A percentile compares a stretch with the other conserved stretches of the same genome.
Conservation (phyloP, 2,888 invertebrate genomes). For the Sesia bembeciformis region DNA sequence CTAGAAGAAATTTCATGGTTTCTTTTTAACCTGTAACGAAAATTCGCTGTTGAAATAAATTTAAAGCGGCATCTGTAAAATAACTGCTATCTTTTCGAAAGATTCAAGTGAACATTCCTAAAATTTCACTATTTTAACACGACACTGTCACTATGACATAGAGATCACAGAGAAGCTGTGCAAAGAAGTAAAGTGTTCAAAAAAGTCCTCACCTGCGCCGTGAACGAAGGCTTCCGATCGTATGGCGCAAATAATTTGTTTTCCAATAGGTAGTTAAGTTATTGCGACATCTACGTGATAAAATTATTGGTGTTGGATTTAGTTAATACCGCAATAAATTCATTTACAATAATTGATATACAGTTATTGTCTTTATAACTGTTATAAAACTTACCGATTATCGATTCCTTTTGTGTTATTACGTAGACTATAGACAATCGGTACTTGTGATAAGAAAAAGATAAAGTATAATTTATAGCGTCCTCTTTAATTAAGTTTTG, state of each 20-base stretch:
- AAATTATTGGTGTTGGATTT: neutral
- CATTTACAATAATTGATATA: conserved; percentile 3
- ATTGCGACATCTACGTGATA: neutral
- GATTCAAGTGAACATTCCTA: too few relatives aligned
- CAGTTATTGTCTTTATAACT: neutral
- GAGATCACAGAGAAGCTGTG: too few relatives aligned
- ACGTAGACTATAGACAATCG: too few relatives aligned
- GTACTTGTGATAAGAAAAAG: too few relatives aligned
- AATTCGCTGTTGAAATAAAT: too few relatives aligned
- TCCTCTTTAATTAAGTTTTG: too few relatives aligned
- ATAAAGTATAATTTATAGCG: too few relatives aligned
- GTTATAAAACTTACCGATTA: conserved; percentile 5
- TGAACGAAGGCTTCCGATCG: neutral
- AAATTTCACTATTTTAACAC: too few relatives aligned
- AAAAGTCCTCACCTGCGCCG: neutral
- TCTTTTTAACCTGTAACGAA: neutral
- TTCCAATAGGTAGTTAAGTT: conserved; percentile 1
- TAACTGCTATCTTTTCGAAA: too few relatives aligned
- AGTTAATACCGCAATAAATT: conserved; percentile 3
- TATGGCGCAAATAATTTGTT: neutral
- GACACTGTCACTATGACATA: too few relatives aligned
- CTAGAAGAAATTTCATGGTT: conserved; percentile 39
- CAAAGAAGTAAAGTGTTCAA: too few relatives aligned
- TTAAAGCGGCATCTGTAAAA: too few relatives aligned
- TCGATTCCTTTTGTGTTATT: neutral